phyloP scores from a whole-genome alignment of 2,888 invertebrate species.

The Troides oblongomaculatus region DNA sequence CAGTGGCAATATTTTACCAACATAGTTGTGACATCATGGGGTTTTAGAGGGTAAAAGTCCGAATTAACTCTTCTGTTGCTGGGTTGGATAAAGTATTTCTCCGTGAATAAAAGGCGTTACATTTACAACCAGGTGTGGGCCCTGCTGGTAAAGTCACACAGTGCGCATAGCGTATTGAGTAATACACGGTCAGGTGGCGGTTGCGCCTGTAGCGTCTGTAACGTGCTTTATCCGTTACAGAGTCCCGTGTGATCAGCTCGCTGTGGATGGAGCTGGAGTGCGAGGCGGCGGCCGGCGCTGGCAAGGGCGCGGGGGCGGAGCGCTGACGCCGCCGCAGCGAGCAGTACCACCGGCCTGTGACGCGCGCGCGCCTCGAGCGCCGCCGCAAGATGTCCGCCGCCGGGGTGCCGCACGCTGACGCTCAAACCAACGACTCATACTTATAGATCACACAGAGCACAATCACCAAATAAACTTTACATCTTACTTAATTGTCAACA shows the following conservation, averaged over 20 bases:
- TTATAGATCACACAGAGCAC: conserved; percentile 28
- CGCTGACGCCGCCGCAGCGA: conserved; percentile 78
- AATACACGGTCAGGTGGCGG: too few relatives aligned
- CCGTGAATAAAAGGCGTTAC: too few relatives aligned
- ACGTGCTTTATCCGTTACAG: conserved; percentile 36
- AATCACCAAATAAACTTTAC: neutral
- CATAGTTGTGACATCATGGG: too few relatives aligned
- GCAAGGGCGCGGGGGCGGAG: conserved; percentile 55
- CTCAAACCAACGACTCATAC: conserved; percentile 36
- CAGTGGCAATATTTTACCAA: too few relatives aligned
- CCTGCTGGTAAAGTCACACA: too few relatives aligned
- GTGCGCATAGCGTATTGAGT: too few relatives aligned
- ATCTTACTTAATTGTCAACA: neutral
- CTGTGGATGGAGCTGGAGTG: conserved; percentile 74
- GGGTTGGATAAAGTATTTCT: too few relatives aligned
- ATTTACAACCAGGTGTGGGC: too few relatives aligned
- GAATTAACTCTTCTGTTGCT: too few relatives aligned
- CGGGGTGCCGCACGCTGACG: conserved; percentile 68
- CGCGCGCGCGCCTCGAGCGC: conserved; percentile 67
- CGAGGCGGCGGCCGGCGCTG: conserved; percentile 33
- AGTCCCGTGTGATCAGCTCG: conserved; percentile 64
- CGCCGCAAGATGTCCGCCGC: conserved; percentile 71
- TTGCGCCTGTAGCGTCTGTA: too few relatives aligned
- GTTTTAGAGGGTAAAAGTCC: too few relatives aligned
- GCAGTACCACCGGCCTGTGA: conserved; percentile 76